phyloP scores from a whole-genome alignment of 2,113 vertebrate genomes.

The Alligator mississippiensis region DNA sequence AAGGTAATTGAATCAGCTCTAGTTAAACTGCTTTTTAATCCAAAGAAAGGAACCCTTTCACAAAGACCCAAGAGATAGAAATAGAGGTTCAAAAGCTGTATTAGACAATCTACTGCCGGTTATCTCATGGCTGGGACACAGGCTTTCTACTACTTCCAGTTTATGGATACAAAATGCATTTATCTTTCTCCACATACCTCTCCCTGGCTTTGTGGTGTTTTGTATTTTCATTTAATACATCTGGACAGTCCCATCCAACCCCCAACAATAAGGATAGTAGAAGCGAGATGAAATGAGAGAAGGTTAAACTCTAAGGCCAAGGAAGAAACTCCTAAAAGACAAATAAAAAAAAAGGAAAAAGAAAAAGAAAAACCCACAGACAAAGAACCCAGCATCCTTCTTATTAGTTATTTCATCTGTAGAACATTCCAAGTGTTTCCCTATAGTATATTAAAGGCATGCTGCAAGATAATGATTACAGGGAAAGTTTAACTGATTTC shows the following conservation, averaged over 20 bases:
- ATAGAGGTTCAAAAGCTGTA: not conserved
- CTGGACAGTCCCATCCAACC: not conserved
- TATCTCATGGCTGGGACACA: accelerated
- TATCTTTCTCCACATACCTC: not conserved
- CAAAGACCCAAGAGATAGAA: not conserved
- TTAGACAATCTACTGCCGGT: not conserved
- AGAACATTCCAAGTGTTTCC: not conserved
- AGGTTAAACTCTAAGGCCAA: not conserved
- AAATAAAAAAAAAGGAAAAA: not conserved
- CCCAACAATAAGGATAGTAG: not conserved
- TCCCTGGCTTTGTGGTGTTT: not conserved
- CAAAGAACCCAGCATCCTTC: not conserved
- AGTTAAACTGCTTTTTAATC: not conserved
- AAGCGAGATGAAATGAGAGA: not conserved
- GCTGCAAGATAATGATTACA: conserved; percentile 76
- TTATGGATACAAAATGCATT: not conserved
- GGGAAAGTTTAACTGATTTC: conserved; percentile 63
- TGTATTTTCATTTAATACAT: not conserved
- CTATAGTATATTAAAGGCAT: conserved; percentile 65
- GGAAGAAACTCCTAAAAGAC: not conserved
- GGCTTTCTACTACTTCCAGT: not conserved
- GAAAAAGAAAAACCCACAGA: no score
- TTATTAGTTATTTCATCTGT: not conserved
- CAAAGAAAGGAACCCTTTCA: not conserved
- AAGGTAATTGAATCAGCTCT: not conserved